Conservation (phyloP, 2,113 vertebrate genomes). For the Trogon melanurus region DNA sequence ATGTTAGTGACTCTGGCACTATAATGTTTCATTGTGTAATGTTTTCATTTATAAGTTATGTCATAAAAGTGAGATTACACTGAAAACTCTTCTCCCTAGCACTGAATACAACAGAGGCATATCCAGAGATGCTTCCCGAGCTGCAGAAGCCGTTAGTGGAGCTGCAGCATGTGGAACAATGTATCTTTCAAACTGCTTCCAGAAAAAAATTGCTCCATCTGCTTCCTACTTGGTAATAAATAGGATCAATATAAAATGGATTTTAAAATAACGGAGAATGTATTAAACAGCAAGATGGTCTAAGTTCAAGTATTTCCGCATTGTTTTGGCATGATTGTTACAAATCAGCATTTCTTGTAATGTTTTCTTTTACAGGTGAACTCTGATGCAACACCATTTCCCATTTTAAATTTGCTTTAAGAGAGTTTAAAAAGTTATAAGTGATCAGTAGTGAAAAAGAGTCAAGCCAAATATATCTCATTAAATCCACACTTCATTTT, state of each 20-base stretch:
- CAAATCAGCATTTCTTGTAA: neutral
- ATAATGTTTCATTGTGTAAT: neutral
- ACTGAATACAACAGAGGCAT: neutral
- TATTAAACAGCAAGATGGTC: constrained; percentile 40
- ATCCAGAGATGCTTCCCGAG: neutral
- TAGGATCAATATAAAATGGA: constrained; percentile 67
- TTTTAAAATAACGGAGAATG: constrained; percentile 59
- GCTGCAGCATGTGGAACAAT: constrained; percentile 13
- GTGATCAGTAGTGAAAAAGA: neutral
- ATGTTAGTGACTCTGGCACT: neutral
- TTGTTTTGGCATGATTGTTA: neutral
- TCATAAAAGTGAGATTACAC: neutral
- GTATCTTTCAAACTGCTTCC: constrained; percentile 51
- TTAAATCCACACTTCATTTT: neutral
- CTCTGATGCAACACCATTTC: neutral
- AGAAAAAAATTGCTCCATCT: constrained; percentile 74
- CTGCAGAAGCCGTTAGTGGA: constrained; percentile 44
- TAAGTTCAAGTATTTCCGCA: neutral
- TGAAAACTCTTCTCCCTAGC: neutral
- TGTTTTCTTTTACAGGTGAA: neutral
- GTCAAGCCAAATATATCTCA: neutral
- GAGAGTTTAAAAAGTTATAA: neutral
- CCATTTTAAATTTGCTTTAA: neutral
- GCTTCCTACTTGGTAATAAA: constrained; percentile 69
- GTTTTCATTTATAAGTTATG: constrained; percentile 6